Base-by-base conservation (phyloP, 2,888 invertebrate species). In the Ophraella communa region DNA sequence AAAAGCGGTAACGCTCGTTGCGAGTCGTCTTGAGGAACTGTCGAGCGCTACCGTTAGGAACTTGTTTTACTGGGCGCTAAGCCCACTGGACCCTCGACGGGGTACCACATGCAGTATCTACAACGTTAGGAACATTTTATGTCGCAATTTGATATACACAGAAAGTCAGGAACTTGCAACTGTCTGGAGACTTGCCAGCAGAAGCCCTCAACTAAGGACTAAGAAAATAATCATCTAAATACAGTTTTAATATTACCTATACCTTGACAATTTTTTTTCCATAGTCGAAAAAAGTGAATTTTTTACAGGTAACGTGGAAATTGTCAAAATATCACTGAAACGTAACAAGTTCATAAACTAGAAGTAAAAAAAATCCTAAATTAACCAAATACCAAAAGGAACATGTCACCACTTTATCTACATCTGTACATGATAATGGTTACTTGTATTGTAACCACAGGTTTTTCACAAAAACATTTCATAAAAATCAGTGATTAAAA, bases 31-130 rank as follows among this genome's bases (percentile, higher is more conserved):
- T 80, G 78, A 82, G 81, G 81, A 81, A 82, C 81, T 80, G 73
- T 72, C 73, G 74, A 73, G 74, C 78, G 79, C 77, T 80, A 76
- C 78, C 81, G 73, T 80, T 82, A 83, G 83, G 83, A 83, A 83
- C 82, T 83, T 83, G 82, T 82, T 82, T 82, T 82, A 82, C 82
- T 82, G 82, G 82, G 79, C 78, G 81, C 73, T 81, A 70, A 65
- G 73, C 73, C 75, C 74, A 65, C 71, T 73, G 77, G 79, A 78
- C 79, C 78, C 79, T 76, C 77, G 30, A 60, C 71, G 73, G 76
- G 77, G 78, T 74, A 77, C 80, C 81, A 79, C 82, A 81, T 81
- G 82, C 81, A 81, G 81, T 80, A 80, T 81, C 81, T 81, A 81
- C 80, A 81, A 80, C 78, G 78, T 78, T 82, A 83, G 83, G 83